Evolutionary conservation across 2,113 vertebrate genomes (phyloP).

Genomic region (Telmatochromis bifrenatus): DNA sequence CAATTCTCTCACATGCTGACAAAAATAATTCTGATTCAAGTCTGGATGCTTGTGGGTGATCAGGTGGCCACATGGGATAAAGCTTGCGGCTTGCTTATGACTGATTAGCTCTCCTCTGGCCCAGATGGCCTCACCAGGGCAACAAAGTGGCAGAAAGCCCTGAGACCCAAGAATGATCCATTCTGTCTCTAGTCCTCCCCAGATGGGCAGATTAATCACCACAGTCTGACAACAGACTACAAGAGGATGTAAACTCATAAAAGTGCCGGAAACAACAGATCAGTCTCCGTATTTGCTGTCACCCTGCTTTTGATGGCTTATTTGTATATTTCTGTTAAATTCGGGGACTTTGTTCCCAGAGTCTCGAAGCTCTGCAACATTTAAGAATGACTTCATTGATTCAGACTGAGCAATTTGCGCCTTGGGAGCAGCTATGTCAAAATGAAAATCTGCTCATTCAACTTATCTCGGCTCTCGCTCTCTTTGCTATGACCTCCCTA

Average conservation of each 20-base stretch:
- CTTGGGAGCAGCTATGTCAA: neutral
- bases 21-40: neutral
- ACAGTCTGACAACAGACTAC: neutral
- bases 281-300: neutral
- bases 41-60: neutral
- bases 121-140: slow-evolving; percentile 27
- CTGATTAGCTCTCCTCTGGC: slow-evolving; percentile 27
- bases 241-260: slow-evolving; percentile 30
- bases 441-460: slow-evolving; percentile 5
- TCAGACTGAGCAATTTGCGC: neutral
- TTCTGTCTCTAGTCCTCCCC: neutral
- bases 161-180: neutral
- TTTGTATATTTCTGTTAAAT: neutral
- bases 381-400: neutral
- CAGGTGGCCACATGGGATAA: neutral
- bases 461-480: neutral
- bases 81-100: slow-evolving; percentile 6
- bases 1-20: neutral
- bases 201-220: slow-evolving; percentile 40
- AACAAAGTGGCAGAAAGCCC: slow-evolving; percentile 1
- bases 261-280: slow-evolving; percentile 1
- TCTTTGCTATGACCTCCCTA: neutral
- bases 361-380: neutral
- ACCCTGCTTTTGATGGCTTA: neutral
- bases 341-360: neutral